Base-by-base conservation (phyloP, 2,888 invertebrate species). In the Drosophila putrida region DNA sequence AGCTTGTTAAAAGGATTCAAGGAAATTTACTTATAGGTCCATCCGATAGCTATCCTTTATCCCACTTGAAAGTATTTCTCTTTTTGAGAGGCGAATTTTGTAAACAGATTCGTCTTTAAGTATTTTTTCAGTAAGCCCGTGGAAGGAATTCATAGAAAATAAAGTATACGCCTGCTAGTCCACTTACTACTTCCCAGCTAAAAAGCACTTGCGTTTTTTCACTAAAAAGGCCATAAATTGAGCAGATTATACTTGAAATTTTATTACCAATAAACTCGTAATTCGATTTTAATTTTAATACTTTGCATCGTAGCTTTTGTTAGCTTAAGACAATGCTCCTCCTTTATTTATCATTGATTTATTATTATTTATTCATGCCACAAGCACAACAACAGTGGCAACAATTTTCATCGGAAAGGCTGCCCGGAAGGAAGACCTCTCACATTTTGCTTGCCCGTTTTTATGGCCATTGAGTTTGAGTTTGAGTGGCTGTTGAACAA, bases 341-440 rank as follows among this genome's bases (percentile, higher is more conserved):
- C 39, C 35, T 47, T 55, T 39, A 51, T 55, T 49, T 36, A 51
- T 39, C 39, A 50, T 55, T 74, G 31, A 69, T 75, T 75, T 75
- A 55, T 59, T 44, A 35, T 43, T 10, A 59, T 28, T 55, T 55
- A 65, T 65, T 65, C 35, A 50, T 43, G 53, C 53, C 27, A 27
- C 27, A 60, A 36, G 38, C 8, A 15, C 39, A 35, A 4, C 15
- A 55, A 5, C 47, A 35, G n/a, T 20, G 35, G 31, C 46, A 51
- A 25, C n/a, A 25, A 11, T 13, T 39, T 31, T 9, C 35, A 6
- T 6, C 11, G 28, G n/a, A 15, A 6, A 15, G 39, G 46, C 20
- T 20, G 20, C 6, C 10, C 20, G 27, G 27, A 10, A 15, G 27
- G 20, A 25, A 13, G 11, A 43, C n/a, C 6, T 9, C 11, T 36